Conservation (phyloP, 1,140 invertebrate genomes). For the Leptinotarsa defecta region DNA sequence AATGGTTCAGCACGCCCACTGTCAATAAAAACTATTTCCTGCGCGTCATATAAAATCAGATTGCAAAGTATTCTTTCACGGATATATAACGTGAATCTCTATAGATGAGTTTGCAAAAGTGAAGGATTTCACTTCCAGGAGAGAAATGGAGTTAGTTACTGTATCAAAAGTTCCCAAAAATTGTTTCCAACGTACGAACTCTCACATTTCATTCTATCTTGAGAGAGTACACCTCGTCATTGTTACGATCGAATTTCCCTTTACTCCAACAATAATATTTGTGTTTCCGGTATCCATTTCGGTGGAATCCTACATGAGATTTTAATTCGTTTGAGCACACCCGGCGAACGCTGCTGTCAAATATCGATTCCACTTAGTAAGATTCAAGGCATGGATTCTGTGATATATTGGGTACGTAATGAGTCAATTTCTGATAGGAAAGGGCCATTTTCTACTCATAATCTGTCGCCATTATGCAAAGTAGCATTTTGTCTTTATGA, state of each 20-base stretch:
- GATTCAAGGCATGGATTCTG: neutral
- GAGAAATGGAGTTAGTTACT: too few relatives aligned
- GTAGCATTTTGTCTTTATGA: neutral
- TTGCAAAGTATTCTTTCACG: too few relatives aligned
- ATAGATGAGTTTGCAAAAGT: too few relatives aligned
- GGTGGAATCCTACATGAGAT: neutral
- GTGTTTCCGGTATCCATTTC: too few relatives aligned
- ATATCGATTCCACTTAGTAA: neutral
- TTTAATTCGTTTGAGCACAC: neutral
- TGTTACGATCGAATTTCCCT: neutral
- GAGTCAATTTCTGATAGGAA: constrained; percentile 6
- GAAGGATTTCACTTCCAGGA: too few relatives aligned
- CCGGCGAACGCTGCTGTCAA: constrained; percentile 1
- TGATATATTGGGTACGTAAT: constrained; percentile 6
- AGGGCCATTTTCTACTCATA: neutral
- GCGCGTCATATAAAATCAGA: too few relatives aligned
- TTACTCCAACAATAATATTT: neutral
- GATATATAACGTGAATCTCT: too few relatives aligned
- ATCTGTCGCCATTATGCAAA: constrained; percentile 5
- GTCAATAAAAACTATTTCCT: too few relatives aligned
- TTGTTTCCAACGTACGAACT: neutral
- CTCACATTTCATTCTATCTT: neutral
- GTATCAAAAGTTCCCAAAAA: too few relatives aligned
- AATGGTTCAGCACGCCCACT: too few relatives aligned
- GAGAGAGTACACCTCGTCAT: too few relatives aligned